A percentile compares a stretch with the other conserved stretches of the same genome.
phyloP scores from a whole-genome alignment of 2,113 vertebrate genomes.

The Salvelinus fontinalis region DNA sequence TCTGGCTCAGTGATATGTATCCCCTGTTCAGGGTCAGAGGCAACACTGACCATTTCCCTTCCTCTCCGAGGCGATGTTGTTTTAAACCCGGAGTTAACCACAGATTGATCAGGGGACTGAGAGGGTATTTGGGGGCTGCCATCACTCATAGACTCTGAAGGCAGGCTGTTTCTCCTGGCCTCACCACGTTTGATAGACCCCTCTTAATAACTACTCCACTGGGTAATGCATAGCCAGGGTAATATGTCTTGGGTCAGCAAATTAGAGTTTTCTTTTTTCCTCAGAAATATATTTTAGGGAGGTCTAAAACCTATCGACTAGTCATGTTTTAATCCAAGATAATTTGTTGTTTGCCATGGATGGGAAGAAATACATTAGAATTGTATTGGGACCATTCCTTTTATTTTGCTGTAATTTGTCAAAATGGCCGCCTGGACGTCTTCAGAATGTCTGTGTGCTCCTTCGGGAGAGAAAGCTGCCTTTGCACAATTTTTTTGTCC shows the following conservation, averaged over 20 bases:
- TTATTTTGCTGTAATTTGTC: constrained; percentile 78
- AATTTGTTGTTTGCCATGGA: constrained; percentile 77
- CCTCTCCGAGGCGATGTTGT: constrained; percentile 61
- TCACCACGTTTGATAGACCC: constrained; percentile 67
- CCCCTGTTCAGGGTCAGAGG: constrained; percentile 62
- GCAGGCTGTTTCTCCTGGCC: constrained; percentile 57
- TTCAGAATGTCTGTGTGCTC: constrained; percentile 78
- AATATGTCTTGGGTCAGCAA: constrained; percentile 77
- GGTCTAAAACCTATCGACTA: constrained; percentile 69
- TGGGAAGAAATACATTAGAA: constrained; percentile 78
- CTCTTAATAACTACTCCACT: constrained; percentile 59
- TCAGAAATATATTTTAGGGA: constrained; percentile 39
- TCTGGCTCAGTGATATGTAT: constrained; percentile 20
- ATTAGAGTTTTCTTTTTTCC: constrained; percentile 64
- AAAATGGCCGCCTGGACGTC: constrained; percentile 74
- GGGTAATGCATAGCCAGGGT: constrained; percentile 62
- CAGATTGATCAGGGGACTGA: constrained; percentile 65
- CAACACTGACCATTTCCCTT: constrained; percentile 67
- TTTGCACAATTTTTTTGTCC: constrained; percentile 60
- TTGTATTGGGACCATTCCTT: constrained; percentile 83
- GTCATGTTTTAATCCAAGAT: constrained; percentile 50
- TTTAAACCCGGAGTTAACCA: constrained; percentile 73
- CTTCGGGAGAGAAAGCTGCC: constrained; percentile 70
- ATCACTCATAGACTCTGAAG: constrained; percentile 61
- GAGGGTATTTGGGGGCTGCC: constrained; percentile 56